These are phyloP conservation scores for Ommatoiulus sabulosus DNA, from an alignment of 2,888 invertebrate species.

Conservation along the genomic window DNA sequence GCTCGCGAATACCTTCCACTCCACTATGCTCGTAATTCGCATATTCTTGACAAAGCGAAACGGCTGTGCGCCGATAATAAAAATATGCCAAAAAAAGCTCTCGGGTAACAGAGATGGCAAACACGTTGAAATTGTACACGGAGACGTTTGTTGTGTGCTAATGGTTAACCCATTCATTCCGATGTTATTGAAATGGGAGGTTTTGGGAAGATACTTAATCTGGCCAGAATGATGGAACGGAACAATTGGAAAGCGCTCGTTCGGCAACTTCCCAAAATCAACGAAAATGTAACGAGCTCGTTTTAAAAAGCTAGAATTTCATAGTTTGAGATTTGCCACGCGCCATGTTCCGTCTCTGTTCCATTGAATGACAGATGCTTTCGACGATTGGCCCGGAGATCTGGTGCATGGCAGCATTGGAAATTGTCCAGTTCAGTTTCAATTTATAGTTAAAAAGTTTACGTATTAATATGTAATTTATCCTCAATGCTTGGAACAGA, in stretches of 20 bases:
- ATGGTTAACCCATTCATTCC: slow-evolving; percentile 10
- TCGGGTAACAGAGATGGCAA: not conserved
- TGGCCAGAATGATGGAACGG: not conserved
- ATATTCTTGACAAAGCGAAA: not conserved
- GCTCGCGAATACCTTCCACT: not conserved
- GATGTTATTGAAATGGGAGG: not conserved
- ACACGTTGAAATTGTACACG: not conserved
- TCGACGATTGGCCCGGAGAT: no score
- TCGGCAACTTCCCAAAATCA: not conserved
- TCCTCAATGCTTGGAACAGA: no score
- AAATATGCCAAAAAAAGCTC: not conserved
- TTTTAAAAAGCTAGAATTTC: not conserved
- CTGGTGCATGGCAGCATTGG: no score
- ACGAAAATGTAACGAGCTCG: not conserved
- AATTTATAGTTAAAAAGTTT: no score
- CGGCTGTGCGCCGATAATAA: not conserved
- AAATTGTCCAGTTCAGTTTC: no score
- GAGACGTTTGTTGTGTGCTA: not conserved
- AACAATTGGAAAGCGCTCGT: not conserved
- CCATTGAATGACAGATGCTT: no score
- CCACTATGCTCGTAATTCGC: no score
- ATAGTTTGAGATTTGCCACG: not conserved
- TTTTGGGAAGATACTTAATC: slow-evolving; percentile 3
- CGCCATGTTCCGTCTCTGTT: no score
- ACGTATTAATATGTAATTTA: no score